phyloP scores from a whole-genome alignment of 2,113 vertebrate genomes.

The Caretta caretta region DNA sequence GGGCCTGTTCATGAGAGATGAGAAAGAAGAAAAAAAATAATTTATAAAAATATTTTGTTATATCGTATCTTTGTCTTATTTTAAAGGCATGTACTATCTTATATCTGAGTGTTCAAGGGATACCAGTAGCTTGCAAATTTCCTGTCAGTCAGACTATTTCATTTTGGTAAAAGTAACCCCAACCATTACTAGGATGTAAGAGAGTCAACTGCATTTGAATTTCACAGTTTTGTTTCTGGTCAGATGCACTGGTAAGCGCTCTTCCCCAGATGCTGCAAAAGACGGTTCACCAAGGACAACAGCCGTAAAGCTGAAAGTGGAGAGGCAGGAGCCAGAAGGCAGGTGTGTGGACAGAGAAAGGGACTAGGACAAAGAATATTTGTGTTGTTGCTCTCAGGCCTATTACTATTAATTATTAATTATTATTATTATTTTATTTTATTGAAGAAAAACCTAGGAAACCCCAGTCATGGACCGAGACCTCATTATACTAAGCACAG shows the following conservation, averaged over 20 bases:
- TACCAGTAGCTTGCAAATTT: fast-evolving
- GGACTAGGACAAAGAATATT: not conserved
- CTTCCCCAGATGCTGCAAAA: not conserved
- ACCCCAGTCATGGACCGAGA: not conserved
- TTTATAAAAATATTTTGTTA: not conserved
- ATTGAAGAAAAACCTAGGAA: not conserved
- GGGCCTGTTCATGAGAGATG: not conserved
- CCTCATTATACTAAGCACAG: not conserved
- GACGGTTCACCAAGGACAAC: not conserved
- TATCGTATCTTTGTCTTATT: not conserved
- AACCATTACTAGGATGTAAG: not conserved
- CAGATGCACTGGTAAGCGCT: not conserved
- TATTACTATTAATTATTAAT: not conserved
- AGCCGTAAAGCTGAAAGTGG: not conserved
- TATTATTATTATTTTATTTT: too few species aligned
- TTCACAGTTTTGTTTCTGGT: not conserved
- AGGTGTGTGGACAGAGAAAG: not conserved
- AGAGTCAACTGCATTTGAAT: not conserved
- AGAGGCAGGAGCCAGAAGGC: not conserved
- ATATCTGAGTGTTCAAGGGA: not conserved
- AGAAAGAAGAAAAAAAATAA: not conserved
- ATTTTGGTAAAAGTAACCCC: not conserved
- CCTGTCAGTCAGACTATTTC: not conserved
- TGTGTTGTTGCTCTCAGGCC: not conserved
- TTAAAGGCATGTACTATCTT: not conserved